Evolutionary conservation across 1,140 invertebrate species (phyloP), one percentile per base, ranked within the genome.

Genomic region (Drosophila tristis): DNA sequence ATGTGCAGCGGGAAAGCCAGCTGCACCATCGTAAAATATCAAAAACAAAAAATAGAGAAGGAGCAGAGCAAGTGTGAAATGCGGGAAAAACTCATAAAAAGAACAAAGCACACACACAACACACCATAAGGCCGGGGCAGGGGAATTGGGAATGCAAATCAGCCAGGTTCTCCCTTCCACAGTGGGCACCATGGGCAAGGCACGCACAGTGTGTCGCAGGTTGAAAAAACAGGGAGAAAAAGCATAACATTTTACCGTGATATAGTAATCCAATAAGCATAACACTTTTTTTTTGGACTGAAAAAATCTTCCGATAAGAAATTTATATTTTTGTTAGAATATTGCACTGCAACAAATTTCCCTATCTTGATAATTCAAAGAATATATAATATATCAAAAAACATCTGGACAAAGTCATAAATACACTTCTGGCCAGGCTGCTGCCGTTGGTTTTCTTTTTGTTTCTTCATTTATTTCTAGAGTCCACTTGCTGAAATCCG

Each of bases 21-120:
- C 66, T 70, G 66, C 66, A 68, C 15, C 63, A 56, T 64, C 39
- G 56, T 70, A 68, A 62, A 58, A 29, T 23, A 23, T 2, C 2
- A 8, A 42, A 39, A 23, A 29, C 23, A 35, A 61, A 39, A 16
- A 16, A 16, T 16, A 16, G 25, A 9, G 31, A 2, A 6, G 29
- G 29, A 31, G 59, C 56, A 57, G 42, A 25, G 51, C 56, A 68
- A 68, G 65, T 68, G 65, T 68, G 65, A 68, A 68, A 68, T 67
- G 29, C 29, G 29, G 72, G 72, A 65, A 74, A 57, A 63, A 74
- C 66, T 61, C 56, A 72, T 61, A 72, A 73, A 73, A 56, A 74
- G 65, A 68, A 68, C 35, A 55, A 55, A 68, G 56, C 65, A 68
- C 53, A 68, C 7, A 8, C 29, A 29, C 26, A 29, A 6, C 29